These are phyloP conservation scores for Nipponia nippon DNA, from an alignment of 2,113 vertebrate species.

Conservation along the genomic window DNA sequence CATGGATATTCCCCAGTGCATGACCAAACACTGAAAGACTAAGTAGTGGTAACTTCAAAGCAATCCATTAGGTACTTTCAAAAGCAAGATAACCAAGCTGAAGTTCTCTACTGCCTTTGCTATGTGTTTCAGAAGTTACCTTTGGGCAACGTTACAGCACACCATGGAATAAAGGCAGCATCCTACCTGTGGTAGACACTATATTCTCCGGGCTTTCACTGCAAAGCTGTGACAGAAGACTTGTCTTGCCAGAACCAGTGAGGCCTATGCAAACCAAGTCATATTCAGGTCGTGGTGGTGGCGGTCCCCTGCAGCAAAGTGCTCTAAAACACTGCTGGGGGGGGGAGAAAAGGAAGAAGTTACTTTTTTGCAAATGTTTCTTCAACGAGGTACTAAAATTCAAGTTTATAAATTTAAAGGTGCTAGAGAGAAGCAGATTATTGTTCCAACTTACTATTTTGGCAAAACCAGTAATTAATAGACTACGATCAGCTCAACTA, in stretches of 20 bases:
- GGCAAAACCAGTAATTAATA: background rate
- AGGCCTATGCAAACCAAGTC: constrained; percentile 98
- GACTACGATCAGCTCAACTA: background rate
- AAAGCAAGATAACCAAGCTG: background rate
- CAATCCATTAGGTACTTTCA: background rate
- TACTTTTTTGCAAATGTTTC: background rate
- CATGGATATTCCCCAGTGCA: background rate
- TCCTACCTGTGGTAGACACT: constrained; percentile 91
- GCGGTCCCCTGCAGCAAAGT: constrained; percentile 96
- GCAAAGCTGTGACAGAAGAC: constrained; percentile 90
- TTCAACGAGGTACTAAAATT: background rate
- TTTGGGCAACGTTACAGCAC: background rate
- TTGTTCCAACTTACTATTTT: background rate
- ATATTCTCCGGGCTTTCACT: constrained; percentile 86
- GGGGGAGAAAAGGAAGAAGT: background rate
- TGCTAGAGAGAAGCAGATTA: background rate
- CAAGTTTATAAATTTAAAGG: background rate
- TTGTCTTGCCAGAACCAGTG: constrained; percentile 94
- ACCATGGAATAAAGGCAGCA: background rate
- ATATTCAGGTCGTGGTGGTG: constrained; percentile 91
- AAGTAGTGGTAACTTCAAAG: background rate
- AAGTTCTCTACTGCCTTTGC: background rate
- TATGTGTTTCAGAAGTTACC: background rate
- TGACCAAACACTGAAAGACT: background rate
- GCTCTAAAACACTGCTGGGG: constrained; percentile 91